Conservation (phyloP, 2,113 vertebrate species). For the Murina feae region DNA sequence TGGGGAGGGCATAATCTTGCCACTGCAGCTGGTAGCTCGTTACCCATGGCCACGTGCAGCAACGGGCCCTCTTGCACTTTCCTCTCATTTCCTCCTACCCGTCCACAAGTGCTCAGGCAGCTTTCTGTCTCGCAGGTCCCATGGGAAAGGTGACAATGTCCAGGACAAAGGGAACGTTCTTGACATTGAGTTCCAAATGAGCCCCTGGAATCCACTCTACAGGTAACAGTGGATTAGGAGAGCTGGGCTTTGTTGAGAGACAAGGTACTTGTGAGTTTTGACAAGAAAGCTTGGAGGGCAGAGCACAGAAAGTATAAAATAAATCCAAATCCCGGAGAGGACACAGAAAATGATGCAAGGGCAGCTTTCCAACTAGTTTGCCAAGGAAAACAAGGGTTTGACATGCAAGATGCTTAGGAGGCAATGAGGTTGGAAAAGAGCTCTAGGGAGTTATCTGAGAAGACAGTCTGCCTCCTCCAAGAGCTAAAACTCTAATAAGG, state of each 20-base stretch:
- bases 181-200: neutral
- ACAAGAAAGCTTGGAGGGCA: neutral
- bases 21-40: neutral
- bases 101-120: neutral
- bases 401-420: neutral
- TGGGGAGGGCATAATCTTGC: neutral
- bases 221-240: neutral
- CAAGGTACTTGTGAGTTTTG: neutral
- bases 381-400: neutral
- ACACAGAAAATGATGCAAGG: neutral
- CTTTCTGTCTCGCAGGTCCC: neutral
- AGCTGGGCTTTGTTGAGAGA: neutral
- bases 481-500: neutral
- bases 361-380: neutral
- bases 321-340: neutral
- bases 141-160: neutral
- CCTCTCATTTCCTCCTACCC: neutral
- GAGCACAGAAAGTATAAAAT: neutral
- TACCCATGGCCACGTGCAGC: fast-evolving
- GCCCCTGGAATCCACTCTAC: neutral
- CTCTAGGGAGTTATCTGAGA: neutral
- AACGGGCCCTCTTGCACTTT: neutral
- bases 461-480: neutral
- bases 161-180: neutral
- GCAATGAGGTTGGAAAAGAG: neutral